Evolutionary conservation across 2,113 vertebrate genomes (phyloP).

Genomic region (Felis chaus): DNA sequence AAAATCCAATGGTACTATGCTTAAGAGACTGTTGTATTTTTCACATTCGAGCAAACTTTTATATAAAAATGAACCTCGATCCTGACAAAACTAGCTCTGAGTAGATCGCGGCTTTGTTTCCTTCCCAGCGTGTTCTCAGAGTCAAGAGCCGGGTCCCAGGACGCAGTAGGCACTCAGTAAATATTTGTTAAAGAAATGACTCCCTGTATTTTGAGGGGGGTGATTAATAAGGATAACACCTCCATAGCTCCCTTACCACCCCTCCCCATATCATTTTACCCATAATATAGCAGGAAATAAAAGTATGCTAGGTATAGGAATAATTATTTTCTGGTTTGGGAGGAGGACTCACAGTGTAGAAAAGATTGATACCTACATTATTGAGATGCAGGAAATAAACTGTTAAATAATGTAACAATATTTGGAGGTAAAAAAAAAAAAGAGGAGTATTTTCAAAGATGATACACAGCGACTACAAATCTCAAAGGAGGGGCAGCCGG

Average conservation of each 20-base stretch:
- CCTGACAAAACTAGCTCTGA: neutral
- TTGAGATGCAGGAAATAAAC: neutral
- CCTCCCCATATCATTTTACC: neutral
- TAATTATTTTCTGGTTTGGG: neutral
- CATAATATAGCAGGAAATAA: neutral
- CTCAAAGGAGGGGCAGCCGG: neutral
- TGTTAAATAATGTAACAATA: neutral
- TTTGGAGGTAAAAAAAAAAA: neutral
- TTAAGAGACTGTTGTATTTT: neutral
- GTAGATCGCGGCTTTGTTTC: neutral
- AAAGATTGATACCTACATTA: neutral
- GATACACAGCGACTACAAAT: neutral
- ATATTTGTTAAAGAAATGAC: neutral
- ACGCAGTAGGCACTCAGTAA: neutral
- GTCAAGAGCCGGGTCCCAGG: neutral
- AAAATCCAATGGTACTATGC: neutral
- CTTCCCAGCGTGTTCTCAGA: neutral
- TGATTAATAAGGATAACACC: neutral
- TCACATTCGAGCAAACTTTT: conserved; percentile 16
- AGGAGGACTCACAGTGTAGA: neutral
- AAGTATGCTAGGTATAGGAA: neutral
- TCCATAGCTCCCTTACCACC: neutral
- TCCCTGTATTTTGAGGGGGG: neutral
- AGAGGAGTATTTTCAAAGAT: neutral
- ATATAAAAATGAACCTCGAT: neutral